Evolutionary conservation across 2,888 invertebrate species (phyloP).

Genomic region (Morpho achilles): DNA sequence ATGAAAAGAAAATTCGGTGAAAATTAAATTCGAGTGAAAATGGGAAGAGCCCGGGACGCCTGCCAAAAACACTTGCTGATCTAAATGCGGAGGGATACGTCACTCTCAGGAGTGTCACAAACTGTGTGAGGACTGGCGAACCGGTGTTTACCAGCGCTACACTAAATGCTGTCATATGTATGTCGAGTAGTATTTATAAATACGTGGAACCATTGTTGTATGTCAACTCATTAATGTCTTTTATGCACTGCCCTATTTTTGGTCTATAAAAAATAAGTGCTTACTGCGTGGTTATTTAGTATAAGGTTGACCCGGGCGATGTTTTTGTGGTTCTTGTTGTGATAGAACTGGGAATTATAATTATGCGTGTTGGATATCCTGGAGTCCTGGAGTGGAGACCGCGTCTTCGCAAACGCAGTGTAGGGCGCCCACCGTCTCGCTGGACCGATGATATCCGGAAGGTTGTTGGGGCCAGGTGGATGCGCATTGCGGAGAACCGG

Average conservation of each 20-base stretch:
- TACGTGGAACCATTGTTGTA: slow-evolving; percentile 16
- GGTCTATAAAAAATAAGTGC: slow-evolving; percentile 3
- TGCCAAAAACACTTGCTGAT: slow-evolving; percentile 56
- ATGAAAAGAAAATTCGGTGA: slow-evolving; percentile 25
- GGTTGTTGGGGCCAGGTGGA: too few species aligned
- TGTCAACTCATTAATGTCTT: slow-evolving; percentile 27
- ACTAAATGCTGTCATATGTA: slow-evolving; percentile 39
- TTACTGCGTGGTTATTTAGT: not conserved
- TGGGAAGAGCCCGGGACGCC: slow-evolving; percentile 55
- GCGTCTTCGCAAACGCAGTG: too few species aligned
- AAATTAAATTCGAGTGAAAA: slow-evolving; percentile 44
- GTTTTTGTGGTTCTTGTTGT: too few species aligned
- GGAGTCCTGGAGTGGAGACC: too few species aligned
- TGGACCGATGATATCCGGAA: too few species aligned
- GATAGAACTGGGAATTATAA: too few species aligned
- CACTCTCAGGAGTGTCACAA: slow-evolving; percentile 47
- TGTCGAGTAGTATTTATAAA: slow-evolving; percentile 17
- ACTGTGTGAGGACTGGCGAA: slow-evolving; percentile 19
- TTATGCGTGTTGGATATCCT: too few species aligned
- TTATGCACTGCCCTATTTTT: slow-evolving; percentile 19
- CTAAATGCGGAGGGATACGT: slow-evolving; percentile 65
- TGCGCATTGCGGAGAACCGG: too few species aligned
- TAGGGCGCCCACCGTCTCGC: too few species aligned
- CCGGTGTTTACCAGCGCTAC: slow-evolving; percentile 1
- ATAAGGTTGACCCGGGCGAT: too few species aligned